These are phyloP conservation scores for Leptodirus hochenwartii DNA, from an alignment of 2,888 invertebrate genomes.

Conservation along the genomic window DNA sequence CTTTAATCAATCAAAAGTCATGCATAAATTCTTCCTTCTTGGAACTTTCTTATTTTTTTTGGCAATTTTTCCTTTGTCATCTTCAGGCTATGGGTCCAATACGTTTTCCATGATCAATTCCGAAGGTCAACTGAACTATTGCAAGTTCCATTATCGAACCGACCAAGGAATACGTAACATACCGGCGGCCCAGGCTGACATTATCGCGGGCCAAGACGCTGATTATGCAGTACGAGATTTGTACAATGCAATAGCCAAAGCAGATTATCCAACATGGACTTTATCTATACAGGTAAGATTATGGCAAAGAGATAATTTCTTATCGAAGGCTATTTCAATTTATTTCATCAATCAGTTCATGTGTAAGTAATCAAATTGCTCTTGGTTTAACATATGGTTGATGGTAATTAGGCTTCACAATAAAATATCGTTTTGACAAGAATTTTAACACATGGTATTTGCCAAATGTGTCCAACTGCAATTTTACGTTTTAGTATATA, in stretches of 20 bases:
- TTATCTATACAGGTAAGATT: constrained; percentile 67
- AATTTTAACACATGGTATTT: too few relatives aligned
- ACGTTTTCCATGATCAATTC: constrained; percentile 81
- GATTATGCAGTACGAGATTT: constrained; percentile 81
- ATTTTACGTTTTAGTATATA: too few relatives aligned
- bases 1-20: not conserved
- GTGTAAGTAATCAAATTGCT: too few relatives aligned
- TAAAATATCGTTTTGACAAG: too few relatives aligned
- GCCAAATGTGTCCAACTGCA: too few relatives aligned
- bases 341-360: too few relatives aligned
- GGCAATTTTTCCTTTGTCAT: not conserved
- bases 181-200: constrained; percentile 42
- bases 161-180: constrained; percentile 81
- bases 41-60: not conserved
- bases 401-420: too few relatives aligned
- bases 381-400: too few relatives aligned
- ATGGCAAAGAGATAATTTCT: too few relatives aligned
- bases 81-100: constrained; percentile 78
- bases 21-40: not conserved
- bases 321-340: too few relatives aligned
- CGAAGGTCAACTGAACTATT: constrained; percentile 49
- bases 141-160: constrained; percentile 85
- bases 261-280: constrained; percentile 61
- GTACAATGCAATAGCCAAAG: constrained; percentile 68
- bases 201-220: constrained; percentile 59